Evolutionary conservation across 2,888 invertebrate genomes (phyloP).

Genomic region (Agrenia bidenticulata): DNA sequence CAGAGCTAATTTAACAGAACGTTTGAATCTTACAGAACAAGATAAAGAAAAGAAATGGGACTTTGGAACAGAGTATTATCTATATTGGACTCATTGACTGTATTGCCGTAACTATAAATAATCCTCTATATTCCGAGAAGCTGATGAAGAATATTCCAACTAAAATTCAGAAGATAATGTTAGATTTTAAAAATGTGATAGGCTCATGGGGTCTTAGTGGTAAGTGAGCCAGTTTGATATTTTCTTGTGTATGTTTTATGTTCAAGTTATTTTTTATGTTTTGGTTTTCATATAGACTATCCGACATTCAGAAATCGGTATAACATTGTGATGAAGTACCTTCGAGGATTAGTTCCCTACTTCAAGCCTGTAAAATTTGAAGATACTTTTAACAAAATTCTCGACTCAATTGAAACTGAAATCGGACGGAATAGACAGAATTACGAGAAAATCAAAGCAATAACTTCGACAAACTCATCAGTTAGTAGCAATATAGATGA

Average conservation of each 20-base stretch:
- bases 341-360: conserved; percentile 30
- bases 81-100: conserved; percentile 45
- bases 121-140: conserved; percentile 44
- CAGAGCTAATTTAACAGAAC: no score
- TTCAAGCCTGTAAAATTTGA: conserved; percentile 35
- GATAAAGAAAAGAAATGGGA: conserved; percentile 27
- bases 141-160: conserved; percentile 25
- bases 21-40: conserved; percentile 40
- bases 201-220: conserved; percentile 43
- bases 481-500: no score
- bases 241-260: background rate
- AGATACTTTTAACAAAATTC: conserved; percentile 17
- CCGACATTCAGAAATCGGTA: conserved; percentile 8
- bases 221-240: conserved; percentile 19
- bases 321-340: conserved; percentile 32
- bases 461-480: no score
- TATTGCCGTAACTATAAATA: conserved; percentile 38
- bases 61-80: conserved; percentile 37
- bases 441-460: background rate
- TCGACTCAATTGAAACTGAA: conserved; percentile 36
- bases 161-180: conserved; percentile 38
- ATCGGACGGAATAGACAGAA: conserved; percentile 8
- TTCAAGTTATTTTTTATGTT: background rate
- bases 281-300: conserved; percentile 2
- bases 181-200: conserved; percentile 44